Percentiles rank a stretch among this genome's conserved stretches.
Evolutionary conservation across 2,888 invertebrate species (phyloP).

Genomic region (Icerya purchasi): DNA sequence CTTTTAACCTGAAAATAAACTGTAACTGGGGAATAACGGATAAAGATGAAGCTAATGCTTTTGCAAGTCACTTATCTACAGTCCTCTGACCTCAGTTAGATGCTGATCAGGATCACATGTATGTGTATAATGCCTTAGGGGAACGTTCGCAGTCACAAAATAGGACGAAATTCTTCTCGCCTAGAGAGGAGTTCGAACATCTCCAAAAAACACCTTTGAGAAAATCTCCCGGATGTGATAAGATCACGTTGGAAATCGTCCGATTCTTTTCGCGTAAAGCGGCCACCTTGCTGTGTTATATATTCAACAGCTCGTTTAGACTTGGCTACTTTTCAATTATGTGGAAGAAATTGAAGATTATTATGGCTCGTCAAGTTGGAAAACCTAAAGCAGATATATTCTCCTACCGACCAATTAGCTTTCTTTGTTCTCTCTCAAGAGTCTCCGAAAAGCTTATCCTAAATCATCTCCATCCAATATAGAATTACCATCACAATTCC

Average conservation of each 20-base stretch:
- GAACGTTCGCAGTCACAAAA: not conserved
- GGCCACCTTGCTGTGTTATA: not conserved
- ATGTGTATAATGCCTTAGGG: not conserved
- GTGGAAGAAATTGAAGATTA: not conserved
- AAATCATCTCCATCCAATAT: not conserved
- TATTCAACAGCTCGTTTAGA: not conserved
- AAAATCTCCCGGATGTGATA: not conserved
- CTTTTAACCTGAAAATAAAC: not conserved
- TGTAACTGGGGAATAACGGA: not conserved
- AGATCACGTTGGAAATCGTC: not conserved
- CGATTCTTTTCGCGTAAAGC: not conserved
- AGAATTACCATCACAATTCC: not conserved
- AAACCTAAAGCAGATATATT: not conserved
- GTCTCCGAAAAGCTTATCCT: not conserved
- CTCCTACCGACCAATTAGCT: not conserved
- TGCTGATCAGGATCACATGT: not conserved
- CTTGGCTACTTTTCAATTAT: not conserved
- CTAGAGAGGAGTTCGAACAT: not conserved
- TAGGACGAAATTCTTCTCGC: not conserved
- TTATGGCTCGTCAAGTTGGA: too few species aligned
- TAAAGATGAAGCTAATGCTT: not conserved
- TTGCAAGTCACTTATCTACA: not conserved
- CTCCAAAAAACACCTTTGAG: not conserved
- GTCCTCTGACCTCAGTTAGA: too few species aligned
- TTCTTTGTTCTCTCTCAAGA: not conserved